These are phyloP conservation scores for Myotis davidii DNA, from an alignment of 2,113 vertebrate genomes.

Conservation along the genomic window DNA sequence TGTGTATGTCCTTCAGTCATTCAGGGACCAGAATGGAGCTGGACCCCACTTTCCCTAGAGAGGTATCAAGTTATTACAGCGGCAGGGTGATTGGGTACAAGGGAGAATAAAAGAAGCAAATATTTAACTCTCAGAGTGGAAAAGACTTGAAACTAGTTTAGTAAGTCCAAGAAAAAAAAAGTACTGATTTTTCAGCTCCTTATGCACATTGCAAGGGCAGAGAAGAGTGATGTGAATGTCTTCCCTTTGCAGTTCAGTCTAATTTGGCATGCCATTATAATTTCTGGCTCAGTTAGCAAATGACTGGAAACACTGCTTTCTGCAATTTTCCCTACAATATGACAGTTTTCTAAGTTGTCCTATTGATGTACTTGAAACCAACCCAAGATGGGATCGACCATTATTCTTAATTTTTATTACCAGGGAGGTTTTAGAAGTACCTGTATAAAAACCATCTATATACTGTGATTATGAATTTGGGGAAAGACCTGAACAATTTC, in stretches of 20 bases:
- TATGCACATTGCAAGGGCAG: not conserved
- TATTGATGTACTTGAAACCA: slow-evolving; percentile 32
- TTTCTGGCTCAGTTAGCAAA: slow-evolving; percentile 39
- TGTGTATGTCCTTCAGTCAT: not conserved
- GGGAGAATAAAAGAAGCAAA: not conserved
- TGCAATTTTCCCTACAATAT: slow-evolving; percentile 35
- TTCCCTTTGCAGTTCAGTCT: not conserved
- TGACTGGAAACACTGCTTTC: slow-evolving; percentile 34
- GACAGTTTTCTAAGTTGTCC: slow-evolving; percentile 16
- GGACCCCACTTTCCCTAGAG: not conserved
- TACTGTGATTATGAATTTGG: not conserved
- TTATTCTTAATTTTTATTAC: slow-evolving; percentile 44
- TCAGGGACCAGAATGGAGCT: not conserved
- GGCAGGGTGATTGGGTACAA: not conserved
- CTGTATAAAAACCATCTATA: not conserved
- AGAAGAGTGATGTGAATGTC: not conserved
- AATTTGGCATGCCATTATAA: slow-evolving; percentile 45
- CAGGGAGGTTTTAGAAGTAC: not conserved
- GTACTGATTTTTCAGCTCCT: not conserved
- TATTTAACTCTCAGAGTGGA: not conserved
- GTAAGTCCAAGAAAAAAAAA: not conserved
- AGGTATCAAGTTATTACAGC: not conserved
- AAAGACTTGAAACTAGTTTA: not conserved
- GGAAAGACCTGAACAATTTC: not conserved
- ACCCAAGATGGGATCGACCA: not conserved